Conservation (phyloP, 2,888 invertebrate species). For the Zhuqinia jingwanae region DNA sequence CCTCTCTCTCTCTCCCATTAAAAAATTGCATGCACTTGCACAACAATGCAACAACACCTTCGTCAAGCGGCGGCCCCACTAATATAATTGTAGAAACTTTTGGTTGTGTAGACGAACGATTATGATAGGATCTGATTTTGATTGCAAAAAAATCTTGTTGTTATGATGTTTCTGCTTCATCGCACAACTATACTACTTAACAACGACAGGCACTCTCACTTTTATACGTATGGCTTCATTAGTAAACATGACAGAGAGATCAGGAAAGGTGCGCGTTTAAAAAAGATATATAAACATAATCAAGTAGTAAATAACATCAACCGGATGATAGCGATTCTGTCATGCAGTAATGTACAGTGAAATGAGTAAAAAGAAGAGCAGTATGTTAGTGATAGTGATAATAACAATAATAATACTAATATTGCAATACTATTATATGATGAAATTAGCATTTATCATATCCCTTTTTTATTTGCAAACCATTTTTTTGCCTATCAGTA, state of each 20-base stretch:
- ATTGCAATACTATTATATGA: too few relatives aligned
- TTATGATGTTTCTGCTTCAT: background rate
- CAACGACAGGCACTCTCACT: slow-evolving; percentile 58
- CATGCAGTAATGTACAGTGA: background rate
- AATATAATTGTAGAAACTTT: slow-evolving; percentile 65
- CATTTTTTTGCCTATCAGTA: background rate
- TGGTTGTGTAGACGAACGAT: slow-evolving; percentile 20
- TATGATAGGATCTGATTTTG: slow-evolving; percentile 41
- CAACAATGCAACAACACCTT: slow-evolving; percentile 21
- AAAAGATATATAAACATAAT: slow-evolving; percentile 18
- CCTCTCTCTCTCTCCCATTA: background rate
- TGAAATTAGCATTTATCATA: too few relatives aligned
- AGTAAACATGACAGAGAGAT: slow-evolving; percentile 26
- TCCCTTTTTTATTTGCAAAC: background rate
- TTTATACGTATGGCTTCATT: slow-evolving; percentile 62
- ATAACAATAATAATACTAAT: too few relatives aligned
- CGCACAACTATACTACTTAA: background rate
- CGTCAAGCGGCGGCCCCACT: background rate
- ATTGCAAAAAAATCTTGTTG: slow-evolving; percentile 47
- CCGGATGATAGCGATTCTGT: slow-evolving; percentile 43
- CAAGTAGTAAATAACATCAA: slow-evolving; percentile 33
- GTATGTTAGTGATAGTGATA: background rate
- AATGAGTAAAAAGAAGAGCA: background rate
- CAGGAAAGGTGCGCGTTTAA: slow-evolving; percentile 38
- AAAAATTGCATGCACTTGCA: slow-evolving; percentile 30